Evolutionary conservation across 2,797 vertebrate genomes (phyloP), one percentile per base, ranked within the genome.

Genomic region (Chloroceryle inda): DNA sequence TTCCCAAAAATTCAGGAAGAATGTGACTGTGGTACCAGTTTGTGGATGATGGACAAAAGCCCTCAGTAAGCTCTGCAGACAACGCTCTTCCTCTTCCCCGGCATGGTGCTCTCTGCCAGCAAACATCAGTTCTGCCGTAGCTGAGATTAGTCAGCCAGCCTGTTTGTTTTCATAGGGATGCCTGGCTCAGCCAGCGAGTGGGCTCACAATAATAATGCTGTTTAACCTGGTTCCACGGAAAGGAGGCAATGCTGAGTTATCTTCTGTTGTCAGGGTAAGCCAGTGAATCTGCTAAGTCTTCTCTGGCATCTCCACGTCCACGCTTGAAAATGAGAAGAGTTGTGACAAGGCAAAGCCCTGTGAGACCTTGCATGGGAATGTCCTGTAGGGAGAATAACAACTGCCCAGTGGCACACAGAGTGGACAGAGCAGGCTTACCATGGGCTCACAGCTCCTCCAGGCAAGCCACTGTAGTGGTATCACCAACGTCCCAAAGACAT

Each of bases 91-190:
- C 80, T 66, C 35, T 86, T 93, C 83, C 58, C 76, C 89, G 87
- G 84, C 78, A 78, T 13, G 9, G 53, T 88, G 87, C 55, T 92
- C 78, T 91, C 55, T 93, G 96, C 91, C 95, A 96, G 90, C 77
- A 94, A 94, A 91, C 78, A 92, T 85, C 91, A 74, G 78, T 95
- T 92, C 74, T 95, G 86, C 85, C n/a, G 24, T 35, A 80, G 92
- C 85, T 61, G 75, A 84, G 94, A 94, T 96, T 53, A 94, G 78
- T 88, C 96, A 96, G 80, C 42, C 90, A 88, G 80, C 89, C 89
- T 96, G 87, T 85, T 95, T 96, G 96, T 91, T 97, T 96, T 96
- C 93, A 90, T 49, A 64, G 83, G 90, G 91, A 93, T 81, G 85
- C 91, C 82, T 78, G 86, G 79, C 92, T 93, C 78, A 88, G 94